Conservation (phyloP, 2,797 vertebrate genomes). For the Glossophaga mutica region DNA sequence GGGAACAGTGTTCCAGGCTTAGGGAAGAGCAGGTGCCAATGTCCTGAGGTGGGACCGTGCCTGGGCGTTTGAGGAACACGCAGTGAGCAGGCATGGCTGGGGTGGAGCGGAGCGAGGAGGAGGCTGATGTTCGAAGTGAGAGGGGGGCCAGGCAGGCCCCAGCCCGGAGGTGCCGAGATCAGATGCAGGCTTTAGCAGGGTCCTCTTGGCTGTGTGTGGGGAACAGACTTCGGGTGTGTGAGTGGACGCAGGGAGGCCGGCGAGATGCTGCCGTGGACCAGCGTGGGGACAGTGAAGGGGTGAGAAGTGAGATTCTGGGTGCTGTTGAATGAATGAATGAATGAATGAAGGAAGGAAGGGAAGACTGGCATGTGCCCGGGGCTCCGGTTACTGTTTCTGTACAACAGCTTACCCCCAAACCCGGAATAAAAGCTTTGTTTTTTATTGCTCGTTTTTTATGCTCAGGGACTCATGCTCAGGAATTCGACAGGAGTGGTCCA, state of each 20-base stretch:
- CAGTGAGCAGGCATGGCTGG: neutral
- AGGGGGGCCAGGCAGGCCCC: neutral
- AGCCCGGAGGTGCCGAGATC: too few species aligned
- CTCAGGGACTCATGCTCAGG: neutral
- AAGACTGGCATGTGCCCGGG: neutral
- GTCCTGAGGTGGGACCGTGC: neutral
- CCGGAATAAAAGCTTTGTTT: neutral
- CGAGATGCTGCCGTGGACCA: neutral
- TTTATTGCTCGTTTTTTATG: neutral
- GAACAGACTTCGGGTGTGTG: rapidly evolving
- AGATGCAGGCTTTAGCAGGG: neutral
- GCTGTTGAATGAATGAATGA: too few species aligned
- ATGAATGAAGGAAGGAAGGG: neutral
- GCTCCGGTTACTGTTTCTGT: neutral
- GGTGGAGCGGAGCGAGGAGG: rapidly evolving
- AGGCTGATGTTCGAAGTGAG: neutral
- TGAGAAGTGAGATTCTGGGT: neutral
- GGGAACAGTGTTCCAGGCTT: neutral
- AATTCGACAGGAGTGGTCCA: neutral
- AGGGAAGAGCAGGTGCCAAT: neutral
- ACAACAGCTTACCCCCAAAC: too few species aligned
- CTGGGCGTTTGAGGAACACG: neutral
- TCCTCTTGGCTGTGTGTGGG: neutral
- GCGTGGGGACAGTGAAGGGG: neutral
- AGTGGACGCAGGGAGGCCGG: neutral